Evolutionary conservation across 2,113 vertebrate species (phyloP).

Genomic region (Cinclus mexicanus): DNA sequence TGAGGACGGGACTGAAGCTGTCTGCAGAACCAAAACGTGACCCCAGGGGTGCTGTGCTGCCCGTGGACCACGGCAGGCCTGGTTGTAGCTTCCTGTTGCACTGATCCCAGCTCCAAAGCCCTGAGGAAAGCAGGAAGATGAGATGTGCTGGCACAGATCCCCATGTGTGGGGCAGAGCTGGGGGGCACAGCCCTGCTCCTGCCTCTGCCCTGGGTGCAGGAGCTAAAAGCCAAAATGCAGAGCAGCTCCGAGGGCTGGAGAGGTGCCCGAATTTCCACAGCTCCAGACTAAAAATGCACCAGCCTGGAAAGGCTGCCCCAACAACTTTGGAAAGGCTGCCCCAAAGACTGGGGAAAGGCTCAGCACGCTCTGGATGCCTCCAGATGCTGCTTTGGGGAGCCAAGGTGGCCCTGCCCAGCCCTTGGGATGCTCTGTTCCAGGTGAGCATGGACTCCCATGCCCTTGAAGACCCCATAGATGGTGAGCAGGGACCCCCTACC

Average conservation of each 20-base stretch:
- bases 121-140: neutral
- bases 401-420: neutral
- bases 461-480: neutral
- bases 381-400: neutral
- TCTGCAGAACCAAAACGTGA: neutral
- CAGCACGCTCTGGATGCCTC: rapidly evolving
- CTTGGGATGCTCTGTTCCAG: neutral
- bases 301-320: neutral
- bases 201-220: neutral
- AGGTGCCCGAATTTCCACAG: neutral
- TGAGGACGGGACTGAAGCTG: neutral
- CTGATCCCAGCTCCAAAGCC: conserved; percentile 67
- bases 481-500: neutral
- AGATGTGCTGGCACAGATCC: neutral
- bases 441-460: neutral
- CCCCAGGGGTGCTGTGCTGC: neutral
- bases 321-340: neutral
- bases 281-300: neutral
- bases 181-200: neutral
- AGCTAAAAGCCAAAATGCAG: neutral
- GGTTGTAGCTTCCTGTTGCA: neutral
- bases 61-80: neutral
- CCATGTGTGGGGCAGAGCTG: rapidly evolving
- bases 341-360: neutral
- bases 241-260: conserved; percentile 6